Conservation (phyloP, 2,113 vertebrate species). For the Phainopepla nitens region DNA sequence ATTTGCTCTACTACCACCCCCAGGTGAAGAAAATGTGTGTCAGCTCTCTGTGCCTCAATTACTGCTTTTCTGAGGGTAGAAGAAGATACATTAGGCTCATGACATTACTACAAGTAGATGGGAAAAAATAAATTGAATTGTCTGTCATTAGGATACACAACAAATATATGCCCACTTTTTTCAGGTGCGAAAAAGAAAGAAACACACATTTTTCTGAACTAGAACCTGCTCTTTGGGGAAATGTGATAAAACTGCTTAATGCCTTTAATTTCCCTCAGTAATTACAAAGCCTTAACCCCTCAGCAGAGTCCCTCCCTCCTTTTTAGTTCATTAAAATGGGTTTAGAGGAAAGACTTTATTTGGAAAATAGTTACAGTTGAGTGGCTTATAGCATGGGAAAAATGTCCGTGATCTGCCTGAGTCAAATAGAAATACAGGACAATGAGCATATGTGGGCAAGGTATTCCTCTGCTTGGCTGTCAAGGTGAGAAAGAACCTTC, state of each 20-base stretch:
- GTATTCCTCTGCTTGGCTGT: not conserved
- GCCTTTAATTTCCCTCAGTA: not conserved
- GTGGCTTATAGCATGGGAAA: not conserved
- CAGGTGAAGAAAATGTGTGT: not conserved
- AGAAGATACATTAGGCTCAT: not conserved
- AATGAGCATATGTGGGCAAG: no score
- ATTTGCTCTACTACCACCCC: not conserved
- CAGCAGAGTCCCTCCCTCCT: not conserved
- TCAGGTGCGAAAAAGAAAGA: not conserved
- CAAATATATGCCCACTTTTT: not conserved
- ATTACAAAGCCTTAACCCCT: not conserved
- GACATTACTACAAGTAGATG: not conserved
- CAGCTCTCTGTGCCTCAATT: not conserved
- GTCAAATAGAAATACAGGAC: not conserved
- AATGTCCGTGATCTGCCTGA: not conserved
- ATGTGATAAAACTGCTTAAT: not conserved
- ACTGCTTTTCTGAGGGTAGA: not conserved
- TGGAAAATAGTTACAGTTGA: not conserved
- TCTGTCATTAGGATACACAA: not conserved
- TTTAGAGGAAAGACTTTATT: not conserved
- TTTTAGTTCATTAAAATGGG: not conserved
- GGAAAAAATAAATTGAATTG: not conserved
- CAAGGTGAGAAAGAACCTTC: not conserved
- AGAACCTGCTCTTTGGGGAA: not conserved
- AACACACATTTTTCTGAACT: not conserved